Evolutionary conservation across 1,140 invertebrate genomes (phyloP), one percentile per base, ranked within the genome.

Genomic region (Penaeus indicus): DNA sequence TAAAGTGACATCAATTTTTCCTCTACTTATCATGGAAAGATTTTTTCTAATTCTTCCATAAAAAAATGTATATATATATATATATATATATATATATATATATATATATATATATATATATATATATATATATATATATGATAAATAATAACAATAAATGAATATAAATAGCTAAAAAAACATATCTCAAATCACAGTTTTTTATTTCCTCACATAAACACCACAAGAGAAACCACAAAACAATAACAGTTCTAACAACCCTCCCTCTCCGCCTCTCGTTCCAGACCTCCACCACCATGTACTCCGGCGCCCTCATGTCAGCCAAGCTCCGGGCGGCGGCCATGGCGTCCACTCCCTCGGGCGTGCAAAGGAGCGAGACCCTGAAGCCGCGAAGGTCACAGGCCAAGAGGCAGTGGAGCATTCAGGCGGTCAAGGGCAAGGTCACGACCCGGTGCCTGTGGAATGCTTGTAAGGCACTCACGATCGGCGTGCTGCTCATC

Each of bases 381-480:
- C 63, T 91, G 25, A 89, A 88, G 63, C 90, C 88, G 18, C 84
- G 90, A 18, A 38, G 86, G 63, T 91, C 90, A 19, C 90, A 91
- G 69, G 90, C 90, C 2, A 81, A 82, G 72, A 63, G 90, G 7
- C 90, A 91, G 38, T 92, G 92, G 92, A 91, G 91, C 61, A 91
- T 92, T 32, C 94, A 95, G 94, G 95, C 95, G 93, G 95, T 97
- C 90, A 94, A 95, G 89, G 96, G 96, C 82, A 97, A 97, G 94
- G 96, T 97, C 93, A 97, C 96, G 91, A 96, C 96, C 38, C 94
- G 95, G 91, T 98, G 97, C 92, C 94, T 97, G 88, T 97, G 97
- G 96, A 96, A 97, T 92, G 97, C 97, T 42, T 97, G 97, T 92
- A 96, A 97, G 91, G 97, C 97, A 47, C 94, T 97, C 13, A 96